These are phyloP conservation scores for Hemicordylus capensis DNA, from an alignment of 2,113 vertebrate species.

Conservation along the genomic window DNA sequence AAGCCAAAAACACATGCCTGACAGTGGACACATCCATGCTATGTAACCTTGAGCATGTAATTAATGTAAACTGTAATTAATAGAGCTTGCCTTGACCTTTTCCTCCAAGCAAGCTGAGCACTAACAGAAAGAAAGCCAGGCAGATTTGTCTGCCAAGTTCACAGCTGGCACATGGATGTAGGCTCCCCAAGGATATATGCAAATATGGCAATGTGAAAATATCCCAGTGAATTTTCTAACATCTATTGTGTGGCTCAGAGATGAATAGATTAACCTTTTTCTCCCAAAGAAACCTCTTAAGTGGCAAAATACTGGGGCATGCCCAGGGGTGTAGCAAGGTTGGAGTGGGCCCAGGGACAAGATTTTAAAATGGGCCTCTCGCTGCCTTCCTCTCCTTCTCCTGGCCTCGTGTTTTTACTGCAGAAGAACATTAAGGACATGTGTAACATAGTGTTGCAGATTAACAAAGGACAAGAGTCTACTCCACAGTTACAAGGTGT, in stretches of 20 bases:
- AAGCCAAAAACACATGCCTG: not conserved
- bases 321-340: too few species aligned
- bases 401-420: too few species aligned
- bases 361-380: too few species aligned
- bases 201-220: constrained; percentile 49
- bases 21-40: not conserved
- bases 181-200: constrained; percentile 50
- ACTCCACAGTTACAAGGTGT: too few species aligned
- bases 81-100: constrained; percentile 49
- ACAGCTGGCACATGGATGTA: constrained; percentile 18
- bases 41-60: not conserved
- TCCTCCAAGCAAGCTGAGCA: constrained; percentile 8
- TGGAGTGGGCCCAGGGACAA: too few species aligned
- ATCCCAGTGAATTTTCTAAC: not conserved
- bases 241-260: constrained; percentile 18
- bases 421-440: too few species aligned
- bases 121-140: constrained; percentile 7
- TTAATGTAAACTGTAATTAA: constrained; percentile 34
- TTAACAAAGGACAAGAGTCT: too few species aligned
- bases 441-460: too few species aligned
- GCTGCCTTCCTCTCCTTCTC: too few species aligned
- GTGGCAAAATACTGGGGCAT: constrained; percentile 1
- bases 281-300: constrained; percentile 18
- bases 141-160: constrained; percentile 18
- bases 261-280: constrained; percentile 60